phyloP scores from a whole-genome alignment of 2,113 vertebrate species.

The Spea bombifrons region DNA sequence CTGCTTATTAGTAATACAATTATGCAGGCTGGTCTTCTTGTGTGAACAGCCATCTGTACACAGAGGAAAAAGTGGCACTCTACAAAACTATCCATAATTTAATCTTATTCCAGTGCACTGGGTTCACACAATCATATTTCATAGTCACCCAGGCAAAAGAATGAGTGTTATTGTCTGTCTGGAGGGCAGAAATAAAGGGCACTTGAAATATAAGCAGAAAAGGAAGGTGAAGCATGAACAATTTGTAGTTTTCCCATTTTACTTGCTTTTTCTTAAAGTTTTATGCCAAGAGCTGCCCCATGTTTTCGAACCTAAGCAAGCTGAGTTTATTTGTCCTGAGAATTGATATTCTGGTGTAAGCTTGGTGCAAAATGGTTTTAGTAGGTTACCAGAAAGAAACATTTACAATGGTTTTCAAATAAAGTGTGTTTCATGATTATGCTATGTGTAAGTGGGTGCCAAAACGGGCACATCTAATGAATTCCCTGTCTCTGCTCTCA shows the following conservation, averaged over 20 bases:
- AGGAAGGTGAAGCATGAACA: conserved; percentile 75
- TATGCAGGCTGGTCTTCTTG: conserved; percentile 91
- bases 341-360: conserved; percentile 3
- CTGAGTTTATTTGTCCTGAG: conserved; percentile 58
- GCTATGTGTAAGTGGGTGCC: too few relatives aligned
- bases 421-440: too few relatives aligned
- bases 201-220: conserved; percentile 70
- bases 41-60: conserved; percentile 94
- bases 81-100: conserved; percentile 95
- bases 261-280: conserved; percentile 76
- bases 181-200: conserved; percentile 65
- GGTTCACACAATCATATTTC: conserved; percentile 82
- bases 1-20: conserved; percentile 99
- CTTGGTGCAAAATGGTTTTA: too few relatives aligned
- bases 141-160: conserved; percentile 79
- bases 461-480: too few relatives aligned
- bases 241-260: conserved; percentile 67
- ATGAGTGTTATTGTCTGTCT: conserved; percentile 73
- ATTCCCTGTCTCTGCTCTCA: too few relatives aligned
- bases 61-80: conserved; percentile 77
- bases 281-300: conserved; percentile 69
- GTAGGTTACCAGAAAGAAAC: too few relatives aligned
- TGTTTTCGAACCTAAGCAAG: conserved; percentile 73
- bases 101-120: conserved; percentile 85
- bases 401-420: too few relatives aligned